A percentile compares a stretch with the other conserved stretches of the same genome.
Conservation (phyloP, 2,888 invertebrate genomes). For the Agrotis segetum region DNA sequence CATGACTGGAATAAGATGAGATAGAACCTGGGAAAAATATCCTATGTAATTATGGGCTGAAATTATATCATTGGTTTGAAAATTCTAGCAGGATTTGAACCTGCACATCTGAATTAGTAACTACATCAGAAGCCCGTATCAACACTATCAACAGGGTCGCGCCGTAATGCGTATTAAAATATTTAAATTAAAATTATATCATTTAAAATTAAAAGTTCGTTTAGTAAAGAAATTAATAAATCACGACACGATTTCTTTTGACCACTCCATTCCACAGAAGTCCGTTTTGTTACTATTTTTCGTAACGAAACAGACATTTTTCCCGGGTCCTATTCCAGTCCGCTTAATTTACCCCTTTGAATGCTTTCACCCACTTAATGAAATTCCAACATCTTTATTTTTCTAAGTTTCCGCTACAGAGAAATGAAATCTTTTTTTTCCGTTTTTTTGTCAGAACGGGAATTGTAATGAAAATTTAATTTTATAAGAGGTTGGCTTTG, state of each 20-base stretch:
- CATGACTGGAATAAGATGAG: too few species aligned
- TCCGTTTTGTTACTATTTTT: slow-evolving; percentile 22
- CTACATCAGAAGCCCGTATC: too few species aligned
- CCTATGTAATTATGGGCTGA: too few species aligned
- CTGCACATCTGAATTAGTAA: too few species aligned
- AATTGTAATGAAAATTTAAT: slow-evolving; percentile 33
- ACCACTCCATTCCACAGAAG: slow-evolving; percentile 8
- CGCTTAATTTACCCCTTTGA: slow-evolving; percentile 62
- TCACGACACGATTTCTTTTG: slow-evolving; percentile 9
- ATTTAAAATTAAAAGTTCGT: slow-evolving; percentile 1
- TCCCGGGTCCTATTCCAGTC: slow-evolving; percentile 16
- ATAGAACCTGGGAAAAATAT: too few species aligned
- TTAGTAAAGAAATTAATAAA: background rate
- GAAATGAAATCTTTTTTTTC: slow-evolving; percentile 16
- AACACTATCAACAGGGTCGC: too few species aligned
- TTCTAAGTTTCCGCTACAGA: background rate
- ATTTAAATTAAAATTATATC: too few species aligned
- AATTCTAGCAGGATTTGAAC: too few species aligned
- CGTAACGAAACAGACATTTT: slow-evolving; percentile 15
- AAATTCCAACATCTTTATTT: slow-evolving; percentile 46
- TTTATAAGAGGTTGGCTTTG: background rate
- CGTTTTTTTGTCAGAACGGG: slow-evolving; percentile 18
- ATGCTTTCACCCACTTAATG: slow-evolving; percentile 48
- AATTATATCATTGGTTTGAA: too few species aligned
- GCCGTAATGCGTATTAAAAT: too few species aligned